Evolutionary conservation across 2,113 vertebrate genomes (phyloP).

Genomic region (Phylloscopus whistleri): DNA sequence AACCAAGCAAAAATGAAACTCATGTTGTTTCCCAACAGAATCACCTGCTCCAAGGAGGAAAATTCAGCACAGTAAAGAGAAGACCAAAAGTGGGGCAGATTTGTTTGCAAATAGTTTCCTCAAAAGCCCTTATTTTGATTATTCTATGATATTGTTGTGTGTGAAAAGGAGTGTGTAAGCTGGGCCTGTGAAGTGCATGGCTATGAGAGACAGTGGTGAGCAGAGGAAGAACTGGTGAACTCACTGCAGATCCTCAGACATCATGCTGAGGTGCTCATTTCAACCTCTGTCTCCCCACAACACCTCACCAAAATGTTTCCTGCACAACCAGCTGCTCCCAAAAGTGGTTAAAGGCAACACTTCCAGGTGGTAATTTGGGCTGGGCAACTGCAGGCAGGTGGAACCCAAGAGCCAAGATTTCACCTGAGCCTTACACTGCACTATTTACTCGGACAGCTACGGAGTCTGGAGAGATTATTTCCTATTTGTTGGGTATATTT

Average conservation of each 20-base stretch:
- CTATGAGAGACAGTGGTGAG: not conserved
- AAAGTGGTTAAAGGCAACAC: not conserved
- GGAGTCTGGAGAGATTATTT: not conserved
- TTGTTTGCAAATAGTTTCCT: not conserved
- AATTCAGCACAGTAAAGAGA: not conserved
- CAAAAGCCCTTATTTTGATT: not conserved
- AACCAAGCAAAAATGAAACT: not conserved
- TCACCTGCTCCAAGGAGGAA: not conserved
- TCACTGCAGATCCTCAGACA: not conserved
- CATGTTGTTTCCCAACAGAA: not conserved
- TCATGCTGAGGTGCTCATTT: not conserved
- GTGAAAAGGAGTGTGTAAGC: not conserved
- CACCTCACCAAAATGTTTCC: not conserved
- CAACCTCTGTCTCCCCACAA: not conserved
- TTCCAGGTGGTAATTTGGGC: not conserved
- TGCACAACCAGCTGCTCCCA: not conserved
- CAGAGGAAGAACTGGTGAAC: not conserved
- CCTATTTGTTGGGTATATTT: not conserved
- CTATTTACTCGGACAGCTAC: not conserved
- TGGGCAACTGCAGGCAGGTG: not conserved
- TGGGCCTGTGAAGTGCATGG: not conserved
- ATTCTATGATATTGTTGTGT: not conserved
- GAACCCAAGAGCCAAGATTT: constrained; percentile 3
- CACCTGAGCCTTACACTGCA: not conserved
- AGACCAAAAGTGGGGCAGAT: not conserved